Evolutionary conservation across 2,888 invertebrate species (phyloP).

Genomic region (Sympetrum striolatum): DNA sequence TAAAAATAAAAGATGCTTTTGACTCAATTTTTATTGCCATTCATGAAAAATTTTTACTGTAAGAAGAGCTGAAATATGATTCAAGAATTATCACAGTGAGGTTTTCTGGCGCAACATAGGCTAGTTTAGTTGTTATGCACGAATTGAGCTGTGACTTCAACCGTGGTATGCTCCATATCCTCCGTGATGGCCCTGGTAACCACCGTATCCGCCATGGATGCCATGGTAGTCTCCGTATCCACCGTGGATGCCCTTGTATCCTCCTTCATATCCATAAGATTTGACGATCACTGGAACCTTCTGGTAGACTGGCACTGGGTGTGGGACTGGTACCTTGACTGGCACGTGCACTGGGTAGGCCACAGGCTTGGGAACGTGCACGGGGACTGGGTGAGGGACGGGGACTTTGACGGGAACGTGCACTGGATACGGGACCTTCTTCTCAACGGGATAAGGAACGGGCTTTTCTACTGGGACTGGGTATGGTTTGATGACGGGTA

Average conservation of each 20-base stretch:
- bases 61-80: no score
- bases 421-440: constrained; percentile 42
- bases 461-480: not conserved
- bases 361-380: constrained; percentile 36
- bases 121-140: no score
- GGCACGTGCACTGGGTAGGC: not conserved
- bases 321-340: not conserved
- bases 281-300: constrained; percentile 5
- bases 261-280: not conserved
- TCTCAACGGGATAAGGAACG: not conserved
- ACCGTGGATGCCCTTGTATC: not conserved
- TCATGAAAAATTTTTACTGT: no score
- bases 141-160: not conserved
- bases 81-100: no score
- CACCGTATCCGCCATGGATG: not conserved
- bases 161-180: not conserved
- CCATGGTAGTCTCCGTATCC: not conserved
- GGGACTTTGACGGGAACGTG: constrained; percentile 21
- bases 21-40: no score
- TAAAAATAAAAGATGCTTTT: no score
- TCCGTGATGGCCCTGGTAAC: not conserved
- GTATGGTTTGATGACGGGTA: not conserved
- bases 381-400: constrained; percentile 15
- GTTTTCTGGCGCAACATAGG: no score
- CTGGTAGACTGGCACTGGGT: not conserved